phyloP scores from a whole-genome alignment of 37 sponge, comb jelly and placozoan species.

The Ephydatia muelleri region DNA sequence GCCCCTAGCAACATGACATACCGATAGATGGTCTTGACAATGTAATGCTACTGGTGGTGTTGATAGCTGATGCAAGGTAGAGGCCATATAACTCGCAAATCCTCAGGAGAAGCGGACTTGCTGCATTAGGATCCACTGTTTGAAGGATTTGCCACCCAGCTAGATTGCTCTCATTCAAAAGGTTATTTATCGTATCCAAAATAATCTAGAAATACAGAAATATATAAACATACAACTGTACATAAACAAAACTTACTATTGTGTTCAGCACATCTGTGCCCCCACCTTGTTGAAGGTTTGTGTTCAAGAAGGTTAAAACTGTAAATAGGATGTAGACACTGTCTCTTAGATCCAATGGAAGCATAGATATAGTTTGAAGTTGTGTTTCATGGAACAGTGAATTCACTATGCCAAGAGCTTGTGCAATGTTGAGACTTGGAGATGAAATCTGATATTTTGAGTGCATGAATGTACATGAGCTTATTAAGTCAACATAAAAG shows the following conservation, averaged over 20 bases:
- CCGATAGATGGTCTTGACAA: constrained; percentile 8
- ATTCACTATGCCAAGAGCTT: background rate
- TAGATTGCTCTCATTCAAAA: background rate
- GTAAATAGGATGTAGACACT: background rate
- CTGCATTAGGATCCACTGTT: background rate
- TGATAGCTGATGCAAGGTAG: constrained; percentile 9
- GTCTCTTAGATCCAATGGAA: background rate
- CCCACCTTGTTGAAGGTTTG: background rate
- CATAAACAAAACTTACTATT: background rate
- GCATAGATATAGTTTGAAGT: background rate
- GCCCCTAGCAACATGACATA: background rate
- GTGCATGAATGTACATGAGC: too few species aligned
- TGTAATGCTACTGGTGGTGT: background rate
- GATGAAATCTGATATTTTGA: background rate
- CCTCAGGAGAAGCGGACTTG: constrained; percentile 10
- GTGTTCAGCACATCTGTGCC: background rate
- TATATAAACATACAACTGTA: background rate
- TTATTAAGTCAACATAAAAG: too few species aligned
- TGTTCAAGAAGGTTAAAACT: background rate
- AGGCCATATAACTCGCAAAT: constrained; percentile 32
- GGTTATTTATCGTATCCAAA: constrained; percentile 16
- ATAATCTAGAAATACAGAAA: background rate
- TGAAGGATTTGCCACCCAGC: constrained; percentile 11
- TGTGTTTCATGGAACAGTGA: background rate
- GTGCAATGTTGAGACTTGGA: background rate